Conservation (phyloP, 2,113 vertebrate species). For the Sphyrna mokarran region DNA sequence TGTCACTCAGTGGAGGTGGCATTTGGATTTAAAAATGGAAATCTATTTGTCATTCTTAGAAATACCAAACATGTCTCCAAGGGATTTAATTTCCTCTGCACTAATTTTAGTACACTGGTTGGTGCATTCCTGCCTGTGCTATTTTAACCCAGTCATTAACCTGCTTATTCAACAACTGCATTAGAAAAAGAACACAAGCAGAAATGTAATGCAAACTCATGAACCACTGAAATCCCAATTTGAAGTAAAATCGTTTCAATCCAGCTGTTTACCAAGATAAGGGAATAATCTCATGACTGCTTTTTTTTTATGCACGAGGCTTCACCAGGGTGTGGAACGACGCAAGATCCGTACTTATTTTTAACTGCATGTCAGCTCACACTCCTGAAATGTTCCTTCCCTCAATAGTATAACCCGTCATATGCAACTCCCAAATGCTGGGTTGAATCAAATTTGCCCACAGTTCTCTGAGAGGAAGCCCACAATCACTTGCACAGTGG, state of each 20-base stretch:
- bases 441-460: background rate
- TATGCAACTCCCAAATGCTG: background rate
- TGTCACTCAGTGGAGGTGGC: background rate
- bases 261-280: background rate
- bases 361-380: background rate
- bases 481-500: too few relatives aligned
- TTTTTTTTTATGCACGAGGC: background rate
- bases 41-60: constrained; percentile 29
- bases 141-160: constrained; percentile 24
- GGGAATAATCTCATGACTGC: background rate
- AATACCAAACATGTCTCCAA: background rate
- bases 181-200: background rate
- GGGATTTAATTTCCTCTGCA: constrained; percentile 17
- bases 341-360: background rate
- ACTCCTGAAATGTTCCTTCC: background rate
- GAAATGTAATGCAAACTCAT: background rate
- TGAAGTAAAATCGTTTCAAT: background rate
- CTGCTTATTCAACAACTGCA: background rate
- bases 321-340: background rate
- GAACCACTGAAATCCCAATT: background rate
- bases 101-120: background rate
- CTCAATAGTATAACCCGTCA: background rate
- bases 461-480: background rate
- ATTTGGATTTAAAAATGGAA: constrained; percentile 31
- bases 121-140: constrained; percentile 6